Evolutionary conservation across 2,888 invertebrate species (phyloP).

Genomic region (Notocelia uddmanniana): DNA sequence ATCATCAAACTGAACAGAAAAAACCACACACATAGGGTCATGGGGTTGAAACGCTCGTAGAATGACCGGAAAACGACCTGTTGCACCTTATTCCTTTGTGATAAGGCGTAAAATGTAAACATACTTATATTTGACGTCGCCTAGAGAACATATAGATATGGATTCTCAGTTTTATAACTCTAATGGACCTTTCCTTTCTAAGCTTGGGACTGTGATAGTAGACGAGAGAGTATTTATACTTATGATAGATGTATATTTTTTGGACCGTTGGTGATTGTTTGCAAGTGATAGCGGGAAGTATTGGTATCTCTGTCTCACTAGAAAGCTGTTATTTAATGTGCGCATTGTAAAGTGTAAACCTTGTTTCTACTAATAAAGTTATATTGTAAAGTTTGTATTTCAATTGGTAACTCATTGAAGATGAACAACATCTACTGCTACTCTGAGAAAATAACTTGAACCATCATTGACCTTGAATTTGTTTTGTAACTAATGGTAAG

Average conservation of each 20-base stretch:
- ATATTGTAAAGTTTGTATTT: conserved; percentile 38
- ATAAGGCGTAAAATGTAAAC: no score
- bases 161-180: neutral
- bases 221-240: conserved; percentile 66
- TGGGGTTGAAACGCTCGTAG: no score
- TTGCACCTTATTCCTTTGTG: no score
- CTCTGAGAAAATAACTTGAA: no score
- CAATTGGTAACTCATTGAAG: neutral
- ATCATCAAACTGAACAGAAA: no score
- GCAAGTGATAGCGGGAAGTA: conserved; percentile 55
- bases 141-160: neutral
- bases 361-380: conserved; percentile 49
- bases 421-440: no score
- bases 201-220: conserved; percentile 83
- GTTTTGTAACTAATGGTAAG: no score
- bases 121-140: no score
- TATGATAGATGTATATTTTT: conserved; percentile 66
- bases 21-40: no score
- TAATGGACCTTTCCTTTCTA: conserved; percentile 47
- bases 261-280: conserved; percentile 58
- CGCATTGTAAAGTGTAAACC: conserved; percentile 48
- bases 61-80: no score
- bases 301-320: conserved; percentile 60
- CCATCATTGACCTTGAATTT: no score
- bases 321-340: conserved; percentile 57